A percentile compares a stretch with the other conserved stretches of the same genome.
These are phyloP conservation scores for Nezara viridula DNA, from an alignment of 2,888 invertebrate species.

Conservation along the genomic window DNA sequence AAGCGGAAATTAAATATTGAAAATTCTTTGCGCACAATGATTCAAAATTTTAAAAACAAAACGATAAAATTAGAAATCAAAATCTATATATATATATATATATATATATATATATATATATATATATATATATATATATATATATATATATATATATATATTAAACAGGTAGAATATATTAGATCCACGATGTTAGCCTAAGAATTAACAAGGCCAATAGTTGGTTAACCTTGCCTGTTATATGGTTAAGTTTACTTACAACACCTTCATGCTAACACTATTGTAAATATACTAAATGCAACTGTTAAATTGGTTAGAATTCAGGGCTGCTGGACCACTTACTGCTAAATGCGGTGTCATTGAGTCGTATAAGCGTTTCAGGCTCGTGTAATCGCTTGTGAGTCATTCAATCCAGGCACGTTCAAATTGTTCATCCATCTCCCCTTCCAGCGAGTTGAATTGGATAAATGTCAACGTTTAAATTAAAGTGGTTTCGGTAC, in stretches of 20 bases:
- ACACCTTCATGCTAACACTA: not conserved
- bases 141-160: too few species aligned
- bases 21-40: too few species aligned
- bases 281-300: not conserved
- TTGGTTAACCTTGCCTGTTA: not conserved
- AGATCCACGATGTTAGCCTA: not conserved
- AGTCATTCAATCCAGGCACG: slow-evolving; percentile 37
- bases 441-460: not conserved
- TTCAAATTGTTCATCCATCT: not conserved
- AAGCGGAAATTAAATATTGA: too few species aligned
- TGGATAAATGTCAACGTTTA: slow-evolving; percentile 24
- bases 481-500: not conserved
- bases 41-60: too few species aligned
- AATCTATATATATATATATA: too few species aligned
- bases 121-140: too few species aligned
- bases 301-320: not conserved
- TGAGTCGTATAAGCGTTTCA: not conserved
- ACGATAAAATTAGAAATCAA: too few species aligned
- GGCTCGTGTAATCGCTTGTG: not conserved
- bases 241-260: not conserved
- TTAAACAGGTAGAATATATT: too few species aligned
- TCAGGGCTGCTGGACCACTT: not conserved
- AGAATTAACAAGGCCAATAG: not conserved
- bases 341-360: slow-evolving; percentile 7
- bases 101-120: too few species aligned